A percentile compares a stretch with the other conserved stretches of the same genome.
These are phyloP conservation scores for Drosophila austrosaltans DNA, from an alignment of 2,888 invertebrate species.

Conservation along the genomic window DNA sequence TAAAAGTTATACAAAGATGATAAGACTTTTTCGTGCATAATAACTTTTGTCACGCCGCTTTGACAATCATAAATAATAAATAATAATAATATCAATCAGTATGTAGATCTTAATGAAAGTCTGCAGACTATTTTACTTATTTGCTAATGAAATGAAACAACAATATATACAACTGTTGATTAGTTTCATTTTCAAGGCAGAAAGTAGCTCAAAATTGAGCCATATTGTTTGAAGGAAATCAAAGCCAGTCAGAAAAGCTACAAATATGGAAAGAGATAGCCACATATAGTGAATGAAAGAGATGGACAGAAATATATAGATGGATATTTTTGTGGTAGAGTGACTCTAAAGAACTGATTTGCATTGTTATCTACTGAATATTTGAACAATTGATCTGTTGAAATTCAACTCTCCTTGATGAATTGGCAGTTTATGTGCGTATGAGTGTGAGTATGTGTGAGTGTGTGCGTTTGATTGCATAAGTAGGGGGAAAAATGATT, in stretches of 20 bases:
- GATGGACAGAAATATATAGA: neutral
- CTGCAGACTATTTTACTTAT: constrained; percentile 61
- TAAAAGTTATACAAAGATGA: constrained; percentile 33
- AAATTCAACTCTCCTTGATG: constrained; percentile 53
- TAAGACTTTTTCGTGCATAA: constrained; percentile 29
- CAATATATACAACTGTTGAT: constrained; percentile 55
- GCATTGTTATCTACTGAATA: constrained; percentile 60
- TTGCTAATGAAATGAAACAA: constrained; percentile 66
- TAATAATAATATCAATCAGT: constrained; percentile 48
- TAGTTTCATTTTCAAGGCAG: constrained; percentile 35
- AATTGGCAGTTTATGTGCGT: constrained; percentile 53
- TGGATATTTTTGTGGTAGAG: constrained; percentile 54
- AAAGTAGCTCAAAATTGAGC: constrained; percentile 49
- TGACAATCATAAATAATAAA: constrained; percentile 17
- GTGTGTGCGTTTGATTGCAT: constrained; percentile 57
- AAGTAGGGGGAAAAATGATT: constrained; percentile 63
- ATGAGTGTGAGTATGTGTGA: neutral
- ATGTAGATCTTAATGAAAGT: constrained; percentile 52
- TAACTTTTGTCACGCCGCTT: constrained; percentile 36
- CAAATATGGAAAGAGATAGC: neutral
- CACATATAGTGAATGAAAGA: neutral
- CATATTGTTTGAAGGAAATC: constrained; percentile 16
- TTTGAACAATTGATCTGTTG: constrained; percentile 66
- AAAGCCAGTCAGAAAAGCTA: neutral
- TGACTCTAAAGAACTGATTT: constrained; percentile 63